A percentile compares a stretch with the other conserved stretches of the same genome.
These are phyloP conservation scores for Mesochorus sp. DNA, from an alignment of 2,888 invertebrate species.

Conservation along the genomic window DNA sequence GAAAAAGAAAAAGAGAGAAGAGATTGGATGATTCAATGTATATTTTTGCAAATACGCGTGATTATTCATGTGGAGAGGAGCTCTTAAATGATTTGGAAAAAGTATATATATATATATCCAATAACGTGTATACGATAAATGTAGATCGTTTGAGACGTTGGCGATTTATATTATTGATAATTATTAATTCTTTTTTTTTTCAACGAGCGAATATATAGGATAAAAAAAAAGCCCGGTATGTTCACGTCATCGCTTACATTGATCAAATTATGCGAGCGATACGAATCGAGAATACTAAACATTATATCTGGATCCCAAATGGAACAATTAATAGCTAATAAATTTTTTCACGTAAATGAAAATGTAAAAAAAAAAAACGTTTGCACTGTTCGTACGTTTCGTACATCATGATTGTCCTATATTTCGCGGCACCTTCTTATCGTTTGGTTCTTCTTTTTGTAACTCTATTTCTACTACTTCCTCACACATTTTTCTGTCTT, in stretches of 20 bases:
- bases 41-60: constrained; percentile 57
- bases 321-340: constrained; percentile 36
- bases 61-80: constrained; percentile 47
- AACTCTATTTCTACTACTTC: constrained; percentile 25
- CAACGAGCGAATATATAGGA: constrained; percentile 48
- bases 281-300: no score
- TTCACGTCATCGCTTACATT: background rate
- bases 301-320: constrained; percentile 41
- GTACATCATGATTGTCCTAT: constrained; percentile 45
- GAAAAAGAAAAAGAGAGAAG: constrained; percentile 36
- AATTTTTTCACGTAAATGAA: constrained; percentile 17
- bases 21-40: constrained; percentile 52
- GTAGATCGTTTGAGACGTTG: constrained; percentile 65
- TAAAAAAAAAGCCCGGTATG: constrained; percentile 36
- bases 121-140: constrained; percentile 70
- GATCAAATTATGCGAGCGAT: no score
- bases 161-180: background rate
- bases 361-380: constrained; percentile 3
- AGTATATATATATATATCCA: constrained; percentile 52
- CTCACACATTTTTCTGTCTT: constrained; percentile 34
- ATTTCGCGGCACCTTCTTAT: constrained; percentile 47
- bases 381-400: constrained; percentile 16
- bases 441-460: constrained; percentile 40
- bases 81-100: constrained; percentile 60
- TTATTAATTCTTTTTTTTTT: constrained; percentile 9